Evolutionary conservation across 2,797 vertebrate species (phyloP), one percentile per base, ranked within the genome.

Genomic region (Micromesistius poutassou): DNA sequence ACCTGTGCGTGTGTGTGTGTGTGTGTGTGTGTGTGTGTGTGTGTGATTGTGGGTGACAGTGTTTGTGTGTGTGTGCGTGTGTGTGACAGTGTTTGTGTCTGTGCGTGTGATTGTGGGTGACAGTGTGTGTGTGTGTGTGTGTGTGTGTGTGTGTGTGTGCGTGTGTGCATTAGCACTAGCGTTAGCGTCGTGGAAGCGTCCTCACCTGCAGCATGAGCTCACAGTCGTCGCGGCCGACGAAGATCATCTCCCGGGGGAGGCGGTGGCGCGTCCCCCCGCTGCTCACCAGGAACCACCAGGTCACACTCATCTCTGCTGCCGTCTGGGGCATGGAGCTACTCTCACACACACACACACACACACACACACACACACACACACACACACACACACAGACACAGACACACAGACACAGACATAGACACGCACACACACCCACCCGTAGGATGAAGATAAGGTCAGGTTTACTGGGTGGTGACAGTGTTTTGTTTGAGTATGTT

Each of bases 221-320:
- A 74, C 98, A 99, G 93, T 99, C 98, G 88, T 99, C 98, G 86
- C 98, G 94, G 76, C 98, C 98, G 28, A 99, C 98, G 84, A 99
- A 99, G 91, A 99, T 99, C 98, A 99, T 99, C 91, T 99, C 98
- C 77, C 97, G 95, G 83, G 98, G 98, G 87, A 99, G 96, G 75
- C 98, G 95, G 79, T 99, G 97, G 77, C 97, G 95, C 77, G 96
- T 98, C 81, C 98, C 98, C 90, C 97, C 96, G 81, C 96, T 97
- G 96, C 96, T 99, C 91, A 99, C 97, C 93, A 99, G 95, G 95
- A 99, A 99, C 98, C 98, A 99, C 68, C 97, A 98, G 88, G 96
- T 97, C 89, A 98, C 93, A 83, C 96, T 98, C 97, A 98, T 97
- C 92, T 87, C 88, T 91, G 87, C 80, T 82, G 84, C 82, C 78